phyloP scores from a whole-genome alignment of 2,888 invertebrate genomes.

The Melangyna quadrimaculata region DNA sequence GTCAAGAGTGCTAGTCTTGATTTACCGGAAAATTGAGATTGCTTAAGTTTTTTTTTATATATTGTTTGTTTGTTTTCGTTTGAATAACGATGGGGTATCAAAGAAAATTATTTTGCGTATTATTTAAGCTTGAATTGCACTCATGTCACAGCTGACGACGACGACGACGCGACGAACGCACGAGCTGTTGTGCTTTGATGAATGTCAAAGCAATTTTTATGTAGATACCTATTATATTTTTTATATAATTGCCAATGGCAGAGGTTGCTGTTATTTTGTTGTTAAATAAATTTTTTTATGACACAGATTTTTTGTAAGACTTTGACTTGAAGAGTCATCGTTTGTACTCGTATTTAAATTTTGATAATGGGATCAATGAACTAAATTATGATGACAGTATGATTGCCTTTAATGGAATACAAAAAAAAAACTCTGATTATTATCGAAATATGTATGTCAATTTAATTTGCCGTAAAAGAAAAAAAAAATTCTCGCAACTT shows the following conservation, averaged over 20 bases:
- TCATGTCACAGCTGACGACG: not conserved
- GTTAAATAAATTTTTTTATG: not conserved
- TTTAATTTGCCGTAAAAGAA: too few species aligned
- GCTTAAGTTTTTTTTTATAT: not conserved
- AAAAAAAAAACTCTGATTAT: not conserved
- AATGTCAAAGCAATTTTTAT: not conserved
- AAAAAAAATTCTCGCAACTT: too few species aligned
- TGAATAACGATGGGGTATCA: constrained; percentile 1
- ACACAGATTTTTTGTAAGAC: not conserved
- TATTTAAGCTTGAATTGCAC: not conserved
- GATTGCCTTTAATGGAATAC: not conserved
- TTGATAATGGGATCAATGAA: not conserved
- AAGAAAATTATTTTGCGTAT: constrained; percentile 5
- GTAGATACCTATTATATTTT: not conserved
- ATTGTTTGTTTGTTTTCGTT: not conserved
- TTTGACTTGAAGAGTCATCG: not conserved
- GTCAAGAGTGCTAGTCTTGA: not conserved
- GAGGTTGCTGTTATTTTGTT: not conserved
- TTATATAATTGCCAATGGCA: not conserved
- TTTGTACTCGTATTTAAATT: not conserved
- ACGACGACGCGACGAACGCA: too few species aligned
- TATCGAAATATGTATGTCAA: too few species aligned
- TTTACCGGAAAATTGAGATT: constrained; percentile 24
- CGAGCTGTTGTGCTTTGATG: too few species aligned
- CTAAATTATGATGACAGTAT: not conserved